Evolutionary conservation across 2,797 vertebrate genomes (phyloP), one percentile per base, ranked within the genome.

Genomic region (Diplodus puntazzo): DNA sequence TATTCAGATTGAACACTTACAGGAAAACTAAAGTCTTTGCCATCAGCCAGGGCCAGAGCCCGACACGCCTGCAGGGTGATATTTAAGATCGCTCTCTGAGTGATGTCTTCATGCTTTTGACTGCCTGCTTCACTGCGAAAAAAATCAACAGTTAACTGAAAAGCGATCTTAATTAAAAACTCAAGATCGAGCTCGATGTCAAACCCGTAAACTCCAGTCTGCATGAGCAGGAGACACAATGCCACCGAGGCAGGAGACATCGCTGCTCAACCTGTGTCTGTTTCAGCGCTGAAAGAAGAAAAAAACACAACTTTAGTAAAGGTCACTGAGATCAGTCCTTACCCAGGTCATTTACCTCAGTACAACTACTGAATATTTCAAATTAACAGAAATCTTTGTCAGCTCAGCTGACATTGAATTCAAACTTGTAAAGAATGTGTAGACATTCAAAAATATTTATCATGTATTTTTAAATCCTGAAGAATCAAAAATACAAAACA

Each of bases 51-150:
- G 27, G 88, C 88, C 65, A 87, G 6, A 14, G 50, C 13, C 0
- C 65, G 81, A 73, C 89, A 91, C 21, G 23, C 78, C 12, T 88
- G 61, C 4, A 73, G 21, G 0, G 87, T 90, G 27, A 53, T 63
- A 7, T 81, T 75, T 14, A 92, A 55, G 13, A 92, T 58, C 0
- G 89, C 89, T 1, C 0, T 67, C 49, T 79, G 54, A 0, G 88
- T 90, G 53, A 92, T 92, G 0, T 83, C 43, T 30, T 54, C 48
- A 53, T 92, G 91, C 46, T 1, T 69, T 34, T 34, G 34, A 34
- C 9, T 9, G 34, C 0, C 8, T 34, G 34, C 34, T 34, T 34
- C 2, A 9, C 34, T 34, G 34, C 1, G 2, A 34, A 34, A 2
- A 9, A 34, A 34, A 34, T 34, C 34, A 34, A 34, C 6, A 34